Base-by-base conservation (phyloP, 2,888 invertebrate species). In the Coenonympha glycerion region DNA sequence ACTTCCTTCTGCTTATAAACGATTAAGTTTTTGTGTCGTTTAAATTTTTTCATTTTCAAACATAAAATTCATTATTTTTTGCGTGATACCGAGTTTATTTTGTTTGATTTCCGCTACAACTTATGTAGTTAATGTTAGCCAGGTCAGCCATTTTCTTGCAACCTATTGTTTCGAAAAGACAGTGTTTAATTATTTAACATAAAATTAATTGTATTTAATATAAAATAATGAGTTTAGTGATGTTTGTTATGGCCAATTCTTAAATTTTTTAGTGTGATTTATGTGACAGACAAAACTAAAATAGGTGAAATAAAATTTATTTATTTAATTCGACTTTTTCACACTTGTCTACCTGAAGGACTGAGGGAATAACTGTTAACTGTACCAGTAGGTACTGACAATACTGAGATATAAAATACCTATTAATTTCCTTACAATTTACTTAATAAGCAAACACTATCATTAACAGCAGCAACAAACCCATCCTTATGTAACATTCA, bases 21-120 rank as follows among this genome's bases (percentile, higher is more conserved):
- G 77, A 82, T 85, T 83, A 79, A 67, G 64, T 86, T 84, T 83
- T 85, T 82, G 80, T 82, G 80, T 82, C 77, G 78, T 76, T 65
- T 68, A 66, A 69, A 68, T 72, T 68, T 61, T 62, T 56, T 72
- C 71, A 72, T 34, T 62, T 65, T 77, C 76, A 71, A 67, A 55
- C 39, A 51, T 13, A 30, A 24, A 28, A 22, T 49, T 47, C 47
- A 42, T 55, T 46, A 46, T 47, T 44, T 24, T 9, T 16, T 37
- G 33, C 34, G 34, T 45, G 16, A 28, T 22, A 26, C 33, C 36
- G 16, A 39, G 9, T 42, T 28, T 30, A 44, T 42, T 44, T 31
- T 31, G 30, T 15, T 4, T 15, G 1, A 33, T 44, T 21, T 44
- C 42, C 31, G 31, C 21, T 21, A 9, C 11, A 26, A 41, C 1